phyloP scores from a whole-genome alignment of 2,797 vertebrate genomes.

The Odontamblyopus lacepedii region DNA sequence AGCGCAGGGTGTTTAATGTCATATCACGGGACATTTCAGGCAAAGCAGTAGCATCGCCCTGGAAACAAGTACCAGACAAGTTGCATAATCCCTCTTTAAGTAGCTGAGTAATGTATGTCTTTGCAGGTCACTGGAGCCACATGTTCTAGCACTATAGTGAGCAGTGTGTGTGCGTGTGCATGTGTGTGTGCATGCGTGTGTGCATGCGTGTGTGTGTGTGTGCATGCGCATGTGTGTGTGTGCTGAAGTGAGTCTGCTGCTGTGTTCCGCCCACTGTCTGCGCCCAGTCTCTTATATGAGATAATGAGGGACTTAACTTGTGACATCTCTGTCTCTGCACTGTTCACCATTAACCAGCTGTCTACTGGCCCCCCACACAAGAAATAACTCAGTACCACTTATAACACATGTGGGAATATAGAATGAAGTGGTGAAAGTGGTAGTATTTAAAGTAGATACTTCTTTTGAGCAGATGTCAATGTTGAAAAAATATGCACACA shows the following conservation, averaged over 20 bases:
- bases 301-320: conserved; percentile 62
- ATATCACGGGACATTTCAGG: not conserved
- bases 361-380: conserved; percentile 1
- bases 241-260: conserved; percentile 20
- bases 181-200: conserved; percentile 7
- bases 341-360: conserved; percentile 26
- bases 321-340: conserved; percentile 50
- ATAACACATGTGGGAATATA: not conserved
- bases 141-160: conserved; percentile 3
- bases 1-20: too few species aligned
- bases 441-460: too few species aligned
- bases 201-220: conserved; percentile 13
- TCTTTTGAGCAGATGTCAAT: too few species aligned
- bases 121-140: not conserved
- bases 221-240: conserved; percentile 8
- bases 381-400: not conserved
- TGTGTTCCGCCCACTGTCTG: conserved; percentile 14
- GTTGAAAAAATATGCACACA: too few species aligned
- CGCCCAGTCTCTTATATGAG: conserved; percentile 49
- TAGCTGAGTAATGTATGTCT: not conserved
- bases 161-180: conserved; percentile 5
- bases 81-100: too few species aligned
- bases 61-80: too few species aligned
- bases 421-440: not conserved
- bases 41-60: too few species aligned